Base-by-base conservation (phyloP, 1,140 invertebrate species). In the Ceratitis capitata region DNA sequence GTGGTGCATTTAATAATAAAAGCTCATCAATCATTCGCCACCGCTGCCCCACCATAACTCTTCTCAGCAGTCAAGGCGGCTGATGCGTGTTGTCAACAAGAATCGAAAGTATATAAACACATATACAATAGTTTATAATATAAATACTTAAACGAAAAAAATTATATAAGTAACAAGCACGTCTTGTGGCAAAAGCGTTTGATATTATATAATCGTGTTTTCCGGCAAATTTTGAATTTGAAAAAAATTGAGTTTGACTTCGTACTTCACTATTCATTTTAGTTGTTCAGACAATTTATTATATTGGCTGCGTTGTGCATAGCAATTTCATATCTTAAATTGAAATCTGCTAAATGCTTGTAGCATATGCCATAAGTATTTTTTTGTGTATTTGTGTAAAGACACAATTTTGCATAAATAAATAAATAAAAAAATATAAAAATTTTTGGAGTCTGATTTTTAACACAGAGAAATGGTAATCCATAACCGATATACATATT, bases 1-100 rank as follows among this genome's bases (percentile, higher is more conserved):
- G n/a, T n/a, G n/a, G n/a, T n/a, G n/a, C n/a, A 69, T 69, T 69
- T 69, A 69, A 69, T 69, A 69, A 69, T 42, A 69, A 69, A 35
- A 19, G 32, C 32, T 39, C 64, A 69, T 69, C 64, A 69, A 39
- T 69, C 64, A 69, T 39, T 42, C 26, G 29, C 64, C n/a, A 39
- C 4, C 14, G 32, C 26, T 39, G 14, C 58, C 58, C 7, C 51
- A 23, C 4, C 0, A 1, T 9, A 5, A 56, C 35, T 19, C 23
- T 61, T 61, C 12, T 39, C 35, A 29, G 5, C 16, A 39, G 64
- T 1, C 64, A 12, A 3, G 16, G 64, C 9, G n/a, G 56, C 56
- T 61, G 56, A 29, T 26, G 14, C 64, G 10, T n/a, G 32, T 56
- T 56, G 9, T 56, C 51, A 56, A 19, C 51, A n/a, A n/a, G 51